Evolutionary conservation across 2,797 vertebrate genomes (phyloP).

Genomic region (Peromyscus aztecus): DNA sequence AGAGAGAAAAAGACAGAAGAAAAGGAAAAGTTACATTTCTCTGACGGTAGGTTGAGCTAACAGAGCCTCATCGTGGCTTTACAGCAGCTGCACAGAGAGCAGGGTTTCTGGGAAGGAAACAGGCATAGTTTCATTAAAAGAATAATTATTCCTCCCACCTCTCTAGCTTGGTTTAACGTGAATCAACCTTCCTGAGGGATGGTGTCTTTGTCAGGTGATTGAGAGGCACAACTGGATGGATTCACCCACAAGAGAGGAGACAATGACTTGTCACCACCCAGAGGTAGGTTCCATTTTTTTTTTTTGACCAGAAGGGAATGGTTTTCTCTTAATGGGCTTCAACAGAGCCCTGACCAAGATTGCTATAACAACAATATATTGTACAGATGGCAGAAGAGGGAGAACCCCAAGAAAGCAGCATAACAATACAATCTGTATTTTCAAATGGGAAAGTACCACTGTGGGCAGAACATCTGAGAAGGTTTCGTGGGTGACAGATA

Average conservation of each 20-base stretch:
- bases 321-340: neutral
- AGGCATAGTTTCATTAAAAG: neutral
- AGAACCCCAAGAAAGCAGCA: neutral
- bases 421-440: neutral
- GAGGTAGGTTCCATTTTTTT: conserved; percentile 25
- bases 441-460: neutral
- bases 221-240: neutral
- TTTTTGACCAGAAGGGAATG: conserved; percentile 20
- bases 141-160: neutral
- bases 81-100: neutral
- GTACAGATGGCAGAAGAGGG: neutral
- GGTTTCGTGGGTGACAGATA: neutral
- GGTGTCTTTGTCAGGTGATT: neutral
- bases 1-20: neutral
- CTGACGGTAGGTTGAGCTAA: neutral
- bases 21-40: neutral
- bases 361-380: neutral
- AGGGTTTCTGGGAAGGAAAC: neutral
- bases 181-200: neutral
- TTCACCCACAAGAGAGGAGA: neutral
- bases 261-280: neutral
- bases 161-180: neutral
- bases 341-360: conserved; percentile 29
- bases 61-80: neutral
- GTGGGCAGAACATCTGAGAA: neutral